Evolutionary conservation across 1,140 invertebrate species (phyloP).

Genomic region (Stenopsyche tienmushanensis): DNA sequence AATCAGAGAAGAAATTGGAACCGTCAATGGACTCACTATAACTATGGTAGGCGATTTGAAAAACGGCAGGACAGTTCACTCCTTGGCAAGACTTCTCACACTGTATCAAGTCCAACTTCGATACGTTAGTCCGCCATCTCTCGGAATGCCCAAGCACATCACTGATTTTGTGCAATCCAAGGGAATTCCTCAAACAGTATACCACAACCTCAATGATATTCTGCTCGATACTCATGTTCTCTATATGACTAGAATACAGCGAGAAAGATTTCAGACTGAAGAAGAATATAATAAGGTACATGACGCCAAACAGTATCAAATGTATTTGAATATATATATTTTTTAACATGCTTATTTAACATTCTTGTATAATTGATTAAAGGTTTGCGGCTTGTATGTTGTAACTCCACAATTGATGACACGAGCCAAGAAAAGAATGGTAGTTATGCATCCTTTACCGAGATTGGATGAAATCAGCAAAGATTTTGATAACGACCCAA

Average conservation of each 20-base stretch:
- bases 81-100: constrained; percentile 86
- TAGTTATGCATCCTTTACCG: constrained; percentile 97
- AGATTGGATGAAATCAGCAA: constrained; percentile 91
- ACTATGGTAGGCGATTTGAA: constrained; percentile 96
- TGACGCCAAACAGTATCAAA: constrained; percentile 15
- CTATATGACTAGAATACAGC: constrained; percentile 97
- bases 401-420: constrained; percentile 96
- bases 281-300: constrained; percentile 85
- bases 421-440: constrained; percentile 87
- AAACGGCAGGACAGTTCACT: constrained; percentile 97
- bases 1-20: constrained; percentile 97
- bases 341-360: neutral
- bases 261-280: constrained; percentile 82
- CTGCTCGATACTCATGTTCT: constrained; percentile 93
- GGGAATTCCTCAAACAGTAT: constrained; percentile 78
- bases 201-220: constrained; percentile 74
- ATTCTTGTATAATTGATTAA: constrained; percentile 40
- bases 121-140: constrained; percentile 84
- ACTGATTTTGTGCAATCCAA: constrained; percentile 74
- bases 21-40: constrained; percentile 92
- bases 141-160: constrained; percentile 91
- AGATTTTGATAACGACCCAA: constrained; percentile 92
- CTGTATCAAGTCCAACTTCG: constrained; percentile 86
- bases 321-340: neutral
- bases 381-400: constrained; percentile 84